A percentile compares a stretch with the other conserved stretches of the same genome.
These are phyloP conservation scores for Enoplosus armatus DNA, from an alignment of 2,797 vertebrate genomes.

Conservation along the genomic window DNA sequence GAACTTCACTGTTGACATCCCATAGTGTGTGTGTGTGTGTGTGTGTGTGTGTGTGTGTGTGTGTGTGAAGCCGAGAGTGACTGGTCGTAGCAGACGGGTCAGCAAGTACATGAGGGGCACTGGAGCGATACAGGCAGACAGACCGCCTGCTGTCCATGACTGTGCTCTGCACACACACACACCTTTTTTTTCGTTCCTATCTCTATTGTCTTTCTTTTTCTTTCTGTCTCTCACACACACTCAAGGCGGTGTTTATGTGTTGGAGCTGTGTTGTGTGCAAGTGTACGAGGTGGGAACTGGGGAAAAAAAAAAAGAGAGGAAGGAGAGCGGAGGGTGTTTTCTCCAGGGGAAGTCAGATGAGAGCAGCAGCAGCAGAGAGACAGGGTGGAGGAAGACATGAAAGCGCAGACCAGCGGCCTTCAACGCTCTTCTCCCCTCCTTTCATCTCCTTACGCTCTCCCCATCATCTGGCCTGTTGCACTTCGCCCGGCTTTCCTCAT, in stretches of 20 bases:
- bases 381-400: slow-evolving; percentile 10
- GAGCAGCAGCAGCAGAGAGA: background rate
- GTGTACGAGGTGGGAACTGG: background rate
- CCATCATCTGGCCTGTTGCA: slow-evolving; percentile 1
- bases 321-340: background rate
- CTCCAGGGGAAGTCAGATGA: background rate
- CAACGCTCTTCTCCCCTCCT: background rate
- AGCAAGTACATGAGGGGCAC: slow-evolving; percentile 6
- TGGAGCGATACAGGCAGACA: background rate
- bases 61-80: background rate
- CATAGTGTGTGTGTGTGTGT: background rate
- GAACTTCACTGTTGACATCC: background rate
- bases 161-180: background rate
- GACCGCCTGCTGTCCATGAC: slow-evolving; percentile 12
- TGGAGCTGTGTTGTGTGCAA: background rate
- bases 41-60: slow-evolving; percentile 13
- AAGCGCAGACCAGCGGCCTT: slow-evolving; percentile 6
- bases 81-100: background rate
- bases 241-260: background rate
- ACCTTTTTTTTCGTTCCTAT: background rate
- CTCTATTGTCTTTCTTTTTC: background rate
- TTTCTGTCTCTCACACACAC: background rate
- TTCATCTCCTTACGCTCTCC: background rate
- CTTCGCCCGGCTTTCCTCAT: background rate
- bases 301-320: background rate